Conservation (phyloP, 2,113 vertebrate species). For the Nerophis ophidion region DNA sequence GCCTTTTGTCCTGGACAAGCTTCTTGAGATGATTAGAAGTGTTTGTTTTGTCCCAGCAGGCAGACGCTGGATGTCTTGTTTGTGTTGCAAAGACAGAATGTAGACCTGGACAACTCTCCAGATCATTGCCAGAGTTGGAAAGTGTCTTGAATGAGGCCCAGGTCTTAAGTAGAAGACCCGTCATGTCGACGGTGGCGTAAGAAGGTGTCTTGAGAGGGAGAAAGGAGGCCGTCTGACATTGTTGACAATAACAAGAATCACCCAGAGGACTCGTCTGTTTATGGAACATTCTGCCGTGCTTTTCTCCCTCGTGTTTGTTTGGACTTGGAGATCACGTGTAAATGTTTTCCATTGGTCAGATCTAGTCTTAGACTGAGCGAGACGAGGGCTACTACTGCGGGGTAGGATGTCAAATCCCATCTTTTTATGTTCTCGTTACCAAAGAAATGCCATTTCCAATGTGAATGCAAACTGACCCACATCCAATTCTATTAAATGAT, state of each 20-base stretch:
- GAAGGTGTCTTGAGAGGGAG: not conserved
- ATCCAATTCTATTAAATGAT: too few relatives aligned
- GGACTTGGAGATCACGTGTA: conserved; percentile 11
- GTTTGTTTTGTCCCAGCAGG: conserved; percentile 42
- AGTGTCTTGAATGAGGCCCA: not conserved
- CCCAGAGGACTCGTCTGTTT: conserved; percentile 30
- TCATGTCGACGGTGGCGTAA: too few relatives aligned
- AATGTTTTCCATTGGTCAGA: not conserved
- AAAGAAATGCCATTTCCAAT: too few relatives aligned
- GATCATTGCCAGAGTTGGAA: not conserved
- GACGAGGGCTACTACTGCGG: too few relatives aligned
- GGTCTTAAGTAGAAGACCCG: not conserved
- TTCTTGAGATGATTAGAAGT: conserved; percentile 34
- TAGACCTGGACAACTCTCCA: not conserved
- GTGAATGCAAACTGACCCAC: too few relatives aligned
- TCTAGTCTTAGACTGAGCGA: too few relatives aligned
- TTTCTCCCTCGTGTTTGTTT: conserved; percentile 22
- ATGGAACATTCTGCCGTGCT: conserved; percentile 28
- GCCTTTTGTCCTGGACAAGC: conserved; percentile 22
- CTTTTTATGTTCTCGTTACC: too few relatives aligned
- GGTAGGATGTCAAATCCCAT: too few relatives aligned
- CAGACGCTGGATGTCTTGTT: conserved; percentile 37
- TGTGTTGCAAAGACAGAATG: conserved; percentile 5
- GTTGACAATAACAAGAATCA: conserved; percentile 49
- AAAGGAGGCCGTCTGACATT: conserved; percentile 18